phyloP scores from a whole-genome alignment of 1,140 invertebrate genomes.

The Lucilia cuprina region DNA sequence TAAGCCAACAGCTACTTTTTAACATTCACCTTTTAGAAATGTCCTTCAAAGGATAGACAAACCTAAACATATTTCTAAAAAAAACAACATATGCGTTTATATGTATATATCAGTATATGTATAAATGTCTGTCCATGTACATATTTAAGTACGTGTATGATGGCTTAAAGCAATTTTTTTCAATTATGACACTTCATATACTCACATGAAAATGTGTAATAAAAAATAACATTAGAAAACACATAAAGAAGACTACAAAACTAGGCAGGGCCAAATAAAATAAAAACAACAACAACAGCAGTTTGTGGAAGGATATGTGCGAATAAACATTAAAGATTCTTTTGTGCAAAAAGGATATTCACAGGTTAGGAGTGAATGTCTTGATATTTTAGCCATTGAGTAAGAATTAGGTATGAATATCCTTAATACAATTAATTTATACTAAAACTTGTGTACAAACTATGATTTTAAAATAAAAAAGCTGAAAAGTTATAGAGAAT shows the following conservation, averaged over 20 bases:
- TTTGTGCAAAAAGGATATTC: background rate
- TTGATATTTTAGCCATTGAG: background rate
- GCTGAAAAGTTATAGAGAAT: background rate
- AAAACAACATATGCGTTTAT: background rate
- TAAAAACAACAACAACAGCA: background rate
- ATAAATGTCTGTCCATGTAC: background rate
- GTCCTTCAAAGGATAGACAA: background rate
- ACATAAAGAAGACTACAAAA: background rate
- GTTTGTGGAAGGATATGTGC: background rate
- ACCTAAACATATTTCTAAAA: background rate
- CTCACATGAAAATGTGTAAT: background rate
- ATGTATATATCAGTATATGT: background rate
- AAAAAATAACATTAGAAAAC: background rate
- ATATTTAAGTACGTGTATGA: background rate
- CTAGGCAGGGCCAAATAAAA: background rate
- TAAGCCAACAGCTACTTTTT: background rate
- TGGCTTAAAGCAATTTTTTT: background rate
- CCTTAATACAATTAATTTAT: background rate
- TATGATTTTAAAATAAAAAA: background rate
- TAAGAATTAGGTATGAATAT: background rate
- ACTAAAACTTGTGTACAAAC: background rate
- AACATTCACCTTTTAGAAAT: constrained; percentile 12
- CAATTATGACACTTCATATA: background rate
- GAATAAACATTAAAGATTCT: background rate
- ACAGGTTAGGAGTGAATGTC: background rate